Percentiles rank a stretch among this genome's conserved stretches.
Conservation (phyloP, 2,113 vertebrate species). For the Chaetops frenatus region DNA sequence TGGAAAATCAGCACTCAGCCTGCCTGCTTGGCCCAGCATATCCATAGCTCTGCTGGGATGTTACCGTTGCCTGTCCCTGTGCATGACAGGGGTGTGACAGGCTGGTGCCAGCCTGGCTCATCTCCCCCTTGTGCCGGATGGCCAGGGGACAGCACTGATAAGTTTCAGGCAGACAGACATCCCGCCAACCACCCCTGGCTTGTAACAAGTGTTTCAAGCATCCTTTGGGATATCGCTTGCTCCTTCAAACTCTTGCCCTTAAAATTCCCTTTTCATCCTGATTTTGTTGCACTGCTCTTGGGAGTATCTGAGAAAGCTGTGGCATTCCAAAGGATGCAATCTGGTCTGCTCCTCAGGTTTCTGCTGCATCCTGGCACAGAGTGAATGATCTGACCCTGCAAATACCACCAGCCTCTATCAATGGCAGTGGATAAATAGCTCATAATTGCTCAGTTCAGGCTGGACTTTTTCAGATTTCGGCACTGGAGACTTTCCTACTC, state of each 20-base stretch:
- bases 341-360: not conserved
- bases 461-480: not conserved
- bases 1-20: not conserved
- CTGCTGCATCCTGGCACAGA: not conserved
- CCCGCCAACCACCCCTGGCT: too few species aligned
- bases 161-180: not conserved
- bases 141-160: rapidly evolving
- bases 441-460: not conserved
- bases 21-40: not conserved
- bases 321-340: not conserved
- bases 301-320: not conserved
- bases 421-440: not conserved
- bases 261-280: not conserved
- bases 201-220: not conserved
- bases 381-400: not conserved
- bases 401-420: not conserved
- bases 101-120: not conserved
- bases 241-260: not conserved
- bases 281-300: not conserved
- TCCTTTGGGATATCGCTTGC: not conserved
- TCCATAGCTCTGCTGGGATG: not conserved
- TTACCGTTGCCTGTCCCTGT: not conserved
- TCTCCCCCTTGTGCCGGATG: rapidly evolving
- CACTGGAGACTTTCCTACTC: not conserved
- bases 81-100: not conserved